These are phyloP conservation scores for Hirtodrosophila cameraria DNA, from an alignment of 2,888 invertebrate species.

Conservation along the genomic window DNA sequence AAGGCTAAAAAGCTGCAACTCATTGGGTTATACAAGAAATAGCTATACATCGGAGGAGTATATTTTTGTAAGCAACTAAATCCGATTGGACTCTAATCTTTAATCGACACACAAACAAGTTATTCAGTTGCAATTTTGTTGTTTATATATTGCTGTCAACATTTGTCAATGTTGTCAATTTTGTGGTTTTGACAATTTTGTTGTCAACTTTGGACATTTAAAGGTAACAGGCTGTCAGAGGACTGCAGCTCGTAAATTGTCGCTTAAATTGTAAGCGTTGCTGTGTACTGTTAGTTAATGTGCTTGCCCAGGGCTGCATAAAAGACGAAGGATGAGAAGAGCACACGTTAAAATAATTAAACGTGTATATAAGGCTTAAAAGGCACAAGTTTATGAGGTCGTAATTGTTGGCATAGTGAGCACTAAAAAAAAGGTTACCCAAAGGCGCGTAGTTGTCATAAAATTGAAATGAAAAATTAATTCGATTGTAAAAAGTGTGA, in stretches of 20 bases:
- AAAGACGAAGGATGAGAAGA: conserved; percentile 21
- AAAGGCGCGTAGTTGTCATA: conserved; percentile 26
- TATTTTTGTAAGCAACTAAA: no score
- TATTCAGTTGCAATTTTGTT: conserved; percentile 7
- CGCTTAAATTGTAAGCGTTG: no score
- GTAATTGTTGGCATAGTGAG: conserved; percentile 27
- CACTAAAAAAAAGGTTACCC: conserved; percentile 62
- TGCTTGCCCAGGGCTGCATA: conserved; percentile 8
- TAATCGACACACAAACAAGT: not conserved
- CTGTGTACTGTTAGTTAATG: conserved; percentile 10
- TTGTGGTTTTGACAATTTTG: conserved; percentile 25
- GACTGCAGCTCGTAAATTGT: conserved; percentile 35
- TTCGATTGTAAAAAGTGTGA: conserved; percentile 74
- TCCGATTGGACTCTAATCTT: no score
- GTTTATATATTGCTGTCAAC: conserved; percentile 17
- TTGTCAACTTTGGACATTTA: conserved; percentile 4
- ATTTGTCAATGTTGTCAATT: conserved; percentile 27
- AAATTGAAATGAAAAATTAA: conserved; percentile 77
- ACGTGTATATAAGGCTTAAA: conserved; percentile 42
- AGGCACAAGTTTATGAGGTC: conserved; percentile 52
- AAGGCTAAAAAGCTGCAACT: no score
- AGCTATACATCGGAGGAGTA: no score
- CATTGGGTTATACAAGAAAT: no score
- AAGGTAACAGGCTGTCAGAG: conserved; percentile 4
- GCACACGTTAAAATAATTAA: conserved; percentile 68